Evolutionary conservation across 2,888 invertebrate species (phyloP).

Genomic region (Ochropleura leucogaster): DNA sequence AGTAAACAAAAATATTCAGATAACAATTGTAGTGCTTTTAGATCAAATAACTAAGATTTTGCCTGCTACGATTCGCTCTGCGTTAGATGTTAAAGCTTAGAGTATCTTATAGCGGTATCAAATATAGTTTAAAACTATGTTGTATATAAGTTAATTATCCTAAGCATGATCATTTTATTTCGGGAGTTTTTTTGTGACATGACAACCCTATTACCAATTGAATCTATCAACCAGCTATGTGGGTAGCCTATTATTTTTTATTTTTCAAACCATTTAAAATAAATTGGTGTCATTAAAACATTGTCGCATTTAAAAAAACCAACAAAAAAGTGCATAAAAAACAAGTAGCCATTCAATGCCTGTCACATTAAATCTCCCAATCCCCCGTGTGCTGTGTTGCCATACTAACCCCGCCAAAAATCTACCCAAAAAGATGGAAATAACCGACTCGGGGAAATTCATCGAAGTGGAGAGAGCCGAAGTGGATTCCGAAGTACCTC

Average conservation of each 20-base stretch:
- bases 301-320: background rate
- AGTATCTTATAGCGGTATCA: slow-evolving; percentile 42
- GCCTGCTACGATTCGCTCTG: slow-evolving; percentile 35
- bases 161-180: slow-evolving; percentile 59
- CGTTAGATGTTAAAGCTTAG: slow-evolving; percentile 44
- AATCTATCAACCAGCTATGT: background rate
- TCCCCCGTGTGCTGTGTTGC: slow-evolving; percentile 78
- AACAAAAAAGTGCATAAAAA: background rate
- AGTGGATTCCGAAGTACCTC: slow-evolving; percentile 66
- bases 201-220: background rate
- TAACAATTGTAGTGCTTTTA: slow-evolving; percentile 39
- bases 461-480: slow-evolving; percentile 86
- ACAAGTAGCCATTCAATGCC: slow-evolving; percentile 16
- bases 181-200: slow-evolving; percentile 62
- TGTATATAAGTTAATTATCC: slow-evolving; percentile 50
- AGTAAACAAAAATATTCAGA: background rate
- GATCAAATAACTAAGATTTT: slow-evolving; percentile 24
- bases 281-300: background rate
- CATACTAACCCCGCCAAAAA: slow-evolving; percentile 80
- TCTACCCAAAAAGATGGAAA: slow-evolving; percentile 86
- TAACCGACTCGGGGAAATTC: slow-evolving; percentile 89
- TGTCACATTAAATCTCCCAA: slow-evolving; percentile 63
- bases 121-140: slow-evolving; percentile 19
- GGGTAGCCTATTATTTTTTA: background rate
- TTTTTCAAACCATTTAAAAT: background rate